Percentiles rank a stretch among this genome's conserved stretches.
These are phyloP conservation scores for Colaptes auratus DNA, from an alignment of 2,113 vertebrate species.

Conservation along the genomic window DNA sequence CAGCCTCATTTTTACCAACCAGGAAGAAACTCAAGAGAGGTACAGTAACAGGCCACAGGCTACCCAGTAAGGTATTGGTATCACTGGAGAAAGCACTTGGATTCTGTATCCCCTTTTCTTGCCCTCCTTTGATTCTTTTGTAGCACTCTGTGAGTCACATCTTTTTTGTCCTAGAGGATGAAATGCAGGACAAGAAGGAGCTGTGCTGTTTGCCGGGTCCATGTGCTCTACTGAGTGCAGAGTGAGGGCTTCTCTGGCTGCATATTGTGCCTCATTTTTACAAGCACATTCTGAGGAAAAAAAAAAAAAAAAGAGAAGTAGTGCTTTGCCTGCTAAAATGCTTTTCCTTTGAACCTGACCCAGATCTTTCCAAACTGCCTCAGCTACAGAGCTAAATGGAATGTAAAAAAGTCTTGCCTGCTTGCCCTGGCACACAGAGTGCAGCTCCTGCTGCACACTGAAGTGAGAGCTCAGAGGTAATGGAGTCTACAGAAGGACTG, in stretches of 20 bases:
- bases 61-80: not conserved
- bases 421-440: not conserved
- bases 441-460: rapidly evolving
- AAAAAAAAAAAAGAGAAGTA: not conserved
- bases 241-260: not conserved
- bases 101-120: not conserved
- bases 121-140: not conserved
- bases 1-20: not conserved
- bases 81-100: not conserved
- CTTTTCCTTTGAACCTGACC: slow-evolving; percentile 59
- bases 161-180: not conserved
- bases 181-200: not conserved
- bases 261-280: not conserved
- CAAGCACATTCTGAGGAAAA: not conserved
- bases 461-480: not conserved
- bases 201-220: not conserved
- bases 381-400: not conserved
- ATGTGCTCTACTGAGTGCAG: not conserved
- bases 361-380: slow-evolving; percentile 40
- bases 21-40: not conserved
- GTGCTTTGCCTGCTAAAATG: slow-evolving; percentile 34
- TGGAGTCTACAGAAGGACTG: rapidly evolving
- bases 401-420: not conserved
- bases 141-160: not conserved
- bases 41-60: not conserved